Base-by-base conservation (phyloP, 2,113 vertebrate species). In the Mobula birostris region DNA sequence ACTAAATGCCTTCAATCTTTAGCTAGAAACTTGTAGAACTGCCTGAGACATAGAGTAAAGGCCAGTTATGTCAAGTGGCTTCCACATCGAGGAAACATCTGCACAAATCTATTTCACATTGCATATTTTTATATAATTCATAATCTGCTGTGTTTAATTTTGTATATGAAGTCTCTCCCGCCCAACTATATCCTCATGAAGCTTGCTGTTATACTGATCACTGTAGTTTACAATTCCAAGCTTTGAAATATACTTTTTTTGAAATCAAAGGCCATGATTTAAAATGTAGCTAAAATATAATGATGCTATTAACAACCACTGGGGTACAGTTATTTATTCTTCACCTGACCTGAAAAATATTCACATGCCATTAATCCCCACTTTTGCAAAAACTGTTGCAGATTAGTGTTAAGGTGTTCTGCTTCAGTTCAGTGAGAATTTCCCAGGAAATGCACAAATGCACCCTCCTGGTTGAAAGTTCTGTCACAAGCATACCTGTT, bases 401-500 rank as follows among this genome's bases (percentile, higher is more conserved):
- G 58, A 29, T 8, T 63, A 87, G 7, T 15, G 3, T 58, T 87
- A 27, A 0, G 29, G 9, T 24, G 24, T 87, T 14, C 58, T 36
- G 14, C 58, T n/a, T 5, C 56, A 27, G 61, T 63, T 63, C 9
- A 21, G 14, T 17, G 56, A 87, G 58, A 27, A 88, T n/a, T 88
- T 88, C 29, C 27, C 14, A 1, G 9, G 24, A 15, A 11, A 24
- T 4, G 27, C 6, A 7, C 19, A 19, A 48, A 85, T 11, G 56
- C 7, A 63, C 12, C 58, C 29, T 4, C 11, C n/a, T 12, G 27
- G 6, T n/a, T 87, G 83, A 87, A 63, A 27, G 83, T 87, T 87
- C 27, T 87, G 24, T 63, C 15, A 9, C 29, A 7, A n/a, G 79
- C 95, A 56, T 95, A 99, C 99, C 97, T 98, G 98, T 96, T 99